These are phyloP conservation scores for Melipona bicolor DNA, from an alignment of 2,888 invertebrate species.

Conservation along the genomic window DNA sequence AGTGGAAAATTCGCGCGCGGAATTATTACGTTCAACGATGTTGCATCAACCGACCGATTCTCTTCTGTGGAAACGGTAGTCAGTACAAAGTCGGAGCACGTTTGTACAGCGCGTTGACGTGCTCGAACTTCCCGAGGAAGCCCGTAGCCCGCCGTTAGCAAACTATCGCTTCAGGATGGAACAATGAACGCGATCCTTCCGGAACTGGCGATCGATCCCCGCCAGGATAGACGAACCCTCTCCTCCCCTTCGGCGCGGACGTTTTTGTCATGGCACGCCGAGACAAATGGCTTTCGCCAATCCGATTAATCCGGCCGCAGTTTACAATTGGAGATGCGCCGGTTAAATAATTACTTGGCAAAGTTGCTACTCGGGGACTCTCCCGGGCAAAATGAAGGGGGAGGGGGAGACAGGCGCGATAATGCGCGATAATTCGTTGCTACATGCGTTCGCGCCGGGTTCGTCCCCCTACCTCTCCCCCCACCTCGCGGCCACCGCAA, in stretches of 20 bases:
- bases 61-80: no score
- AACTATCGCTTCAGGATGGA: not conserved
- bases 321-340: constrained; percentile 54
- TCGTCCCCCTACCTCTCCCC: no score
- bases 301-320: constrained; percentile 52
- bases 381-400: constrained; percentile 14
- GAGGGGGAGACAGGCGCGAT: constrained; percentile 9
- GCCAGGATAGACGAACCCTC: constrained; percentile 46
- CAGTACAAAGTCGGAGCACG: no score
- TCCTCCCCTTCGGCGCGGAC: constrained; percentile 29
- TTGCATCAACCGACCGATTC: no score
- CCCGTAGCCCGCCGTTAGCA: not conserved
- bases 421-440: constrained; percentile 52
- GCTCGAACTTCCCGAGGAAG: not conserved
- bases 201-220: not conserved
- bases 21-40: no score
- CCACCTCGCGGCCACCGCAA: constrained; percentile 9
- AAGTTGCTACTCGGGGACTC: constrained; percentile 35
- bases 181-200: not conserved
- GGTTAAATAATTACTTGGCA: constrained; percentile 61
- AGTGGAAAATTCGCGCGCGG: not conserved
- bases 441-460: constrained; percentile 17
- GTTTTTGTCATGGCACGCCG: constrained; percentile 17
- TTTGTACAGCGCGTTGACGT: no score
- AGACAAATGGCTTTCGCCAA: constrained; percentile 47